Conservation (phyloP, 2,888 invertebrate genomes). For the Drosophila nr. perissopoda region DNA sequence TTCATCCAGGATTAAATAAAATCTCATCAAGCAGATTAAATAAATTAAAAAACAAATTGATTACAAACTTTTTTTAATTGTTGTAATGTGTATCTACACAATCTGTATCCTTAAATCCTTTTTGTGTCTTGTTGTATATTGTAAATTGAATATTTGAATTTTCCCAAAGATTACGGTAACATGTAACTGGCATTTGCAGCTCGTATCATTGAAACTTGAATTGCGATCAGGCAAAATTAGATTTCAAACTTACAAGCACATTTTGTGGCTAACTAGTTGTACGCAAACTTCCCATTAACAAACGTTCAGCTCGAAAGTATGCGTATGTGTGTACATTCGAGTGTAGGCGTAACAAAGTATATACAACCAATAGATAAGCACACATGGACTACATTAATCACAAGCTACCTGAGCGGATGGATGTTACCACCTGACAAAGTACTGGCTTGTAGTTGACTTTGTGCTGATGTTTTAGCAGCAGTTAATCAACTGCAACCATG, state of each 20-base stretch:
- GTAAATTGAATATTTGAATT: not conserved
- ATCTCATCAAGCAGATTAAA: not conserved
- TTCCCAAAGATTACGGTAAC: not conserved
- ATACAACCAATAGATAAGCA: slow-evolving; percentile 59
- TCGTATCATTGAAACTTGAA: slow-evolving; percentile 19
- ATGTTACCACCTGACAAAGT: slow-evolving; percentile 16
- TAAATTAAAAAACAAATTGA: not conserved
- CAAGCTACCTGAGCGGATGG: slow-evolving; percentile 45
- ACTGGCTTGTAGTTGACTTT: slow-evolving; percentile 32
- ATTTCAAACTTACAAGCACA: slow-evolving; percentile 48
- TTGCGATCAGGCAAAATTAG: slow-evolving; percentile 42
- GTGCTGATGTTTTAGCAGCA: slow-evolving; percentile 52
- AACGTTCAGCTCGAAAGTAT: slow-evolving; percentile 18
- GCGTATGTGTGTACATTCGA: slow-evolving; percentile 6
- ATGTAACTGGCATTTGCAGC: slow-evolving; percentile 14
- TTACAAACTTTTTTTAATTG: not conserved
- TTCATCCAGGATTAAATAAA: not conserved
- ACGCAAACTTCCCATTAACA: slow-evolving; percentile 48
- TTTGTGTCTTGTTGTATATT: not conserved
- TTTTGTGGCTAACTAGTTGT: slow-evolving; percentile 31
- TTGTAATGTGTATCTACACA: not conserved
- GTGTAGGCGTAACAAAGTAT: slow-evolving; percentile 32
- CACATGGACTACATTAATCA: slow-evolving; percentile 65
- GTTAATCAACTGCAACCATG: slow-evolving; percentile 76
- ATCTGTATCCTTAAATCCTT: not conserved